Evolutionary conservation across 1,140 invertebrate genomes (phyloP).

Genomic region (Patella vulgata): DNA sequence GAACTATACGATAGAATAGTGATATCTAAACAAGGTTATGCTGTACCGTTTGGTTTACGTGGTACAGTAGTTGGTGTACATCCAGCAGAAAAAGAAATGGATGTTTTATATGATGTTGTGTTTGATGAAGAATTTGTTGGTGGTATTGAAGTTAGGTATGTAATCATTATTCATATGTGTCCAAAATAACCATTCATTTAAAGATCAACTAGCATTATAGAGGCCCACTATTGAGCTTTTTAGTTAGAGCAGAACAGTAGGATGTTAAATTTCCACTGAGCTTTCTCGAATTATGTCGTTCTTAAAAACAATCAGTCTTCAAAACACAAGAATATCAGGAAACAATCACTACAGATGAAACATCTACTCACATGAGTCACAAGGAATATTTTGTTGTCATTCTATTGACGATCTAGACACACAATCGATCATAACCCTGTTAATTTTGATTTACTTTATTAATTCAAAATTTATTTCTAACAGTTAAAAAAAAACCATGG

Average conservation of each 20-base stretch:
- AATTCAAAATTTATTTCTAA: no score
- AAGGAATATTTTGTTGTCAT: no score
- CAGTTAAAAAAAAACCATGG: no score
- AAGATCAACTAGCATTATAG: not conserved
- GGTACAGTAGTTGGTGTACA: slow-evolving; percentile 81
- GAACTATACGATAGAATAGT: slow-evolving; percentile 86
- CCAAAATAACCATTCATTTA: not conserved
- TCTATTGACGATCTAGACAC: no score
- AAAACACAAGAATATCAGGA: no score
- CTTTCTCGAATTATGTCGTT: no score
- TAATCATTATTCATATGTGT: not conserved
- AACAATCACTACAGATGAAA: no score
- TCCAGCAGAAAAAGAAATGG: slow-evolving; percentile 65
- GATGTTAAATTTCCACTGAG: not conserved
- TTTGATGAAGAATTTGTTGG: slow-evolving; percentile 82
- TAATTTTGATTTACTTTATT: no score
- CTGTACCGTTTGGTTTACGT: slow-evolving; percentile 81
- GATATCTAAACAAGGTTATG: slow-evolving; percentile 76
- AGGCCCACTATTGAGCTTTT: not conserved
- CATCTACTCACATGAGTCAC: no score
- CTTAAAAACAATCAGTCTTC: not conserved
- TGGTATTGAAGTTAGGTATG: slow-evolving; percentile 69
- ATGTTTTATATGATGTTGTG: slow-evolving; percentile 77
- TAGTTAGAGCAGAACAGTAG: not conserved
- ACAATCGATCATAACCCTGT: no score